Conservation (phyloP, 2,888 invertebrate species). For the Proisotoma minuta region DNA sequence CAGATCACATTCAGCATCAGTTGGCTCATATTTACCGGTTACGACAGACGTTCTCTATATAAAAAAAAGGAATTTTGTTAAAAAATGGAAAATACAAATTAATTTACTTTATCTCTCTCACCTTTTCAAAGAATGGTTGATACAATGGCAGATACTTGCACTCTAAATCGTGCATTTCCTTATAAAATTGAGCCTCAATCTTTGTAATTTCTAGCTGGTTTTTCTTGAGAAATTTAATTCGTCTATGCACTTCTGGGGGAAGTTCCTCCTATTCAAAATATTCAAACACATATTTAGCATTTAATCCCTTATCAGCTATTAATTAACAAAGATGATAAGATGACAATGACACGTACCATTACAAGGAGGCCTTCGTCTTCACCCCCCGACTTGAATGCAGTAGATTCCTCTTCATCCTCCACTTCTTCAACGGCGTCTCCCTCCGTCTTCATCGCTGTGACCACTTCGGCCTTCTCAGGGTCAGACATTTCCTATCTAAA, state of each 20-base stretch:
- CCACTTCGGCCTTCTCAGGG: slow-evolving; percentile 49
- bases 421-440: slow-evolving; percentile 65
- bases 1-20: slow-evolving; percentile 81
- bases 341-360: too few species aligned
- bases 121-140: slow-evolving; percentile 73
- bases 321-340: background rate
- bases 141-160: slow-evolving; percentile 80
- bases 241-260: slow-evolving; percentile 40
- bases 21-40: slow-evolving; percentile 74
- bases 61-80: background rate
- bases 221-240: slow-evolving; percentile 45
- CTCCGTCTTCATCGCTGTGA: slow-evolving; percentile 62
- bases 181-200: slow-evolving; percentile 67
- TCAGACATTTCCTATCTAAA: slow-evolving; percentile 21
- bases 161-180: slow-evolving; percentile 88
- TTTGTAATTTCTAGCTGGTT: slow-evolving; percentile 44
- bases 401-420: slow-evolving; percentile 55
- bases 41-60: slow-evolving; percentile 43
- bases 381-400: background rate
- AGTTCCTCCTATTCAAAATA: slow-evolving; percentile 15
- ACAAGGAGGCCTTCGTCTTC: background rate
- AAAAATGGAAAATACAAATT: background rate
- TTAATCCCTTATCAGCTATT: slow-evolving; percentile 53
- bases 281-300: slow-evolving; percentile 56
- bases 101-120: slow-evolving; percentile 51